Evolutionary conservation across 2,888 invertebrate genomes (phyloP).

Genomic region (Euspilapteryx auroguttella): DNA sequence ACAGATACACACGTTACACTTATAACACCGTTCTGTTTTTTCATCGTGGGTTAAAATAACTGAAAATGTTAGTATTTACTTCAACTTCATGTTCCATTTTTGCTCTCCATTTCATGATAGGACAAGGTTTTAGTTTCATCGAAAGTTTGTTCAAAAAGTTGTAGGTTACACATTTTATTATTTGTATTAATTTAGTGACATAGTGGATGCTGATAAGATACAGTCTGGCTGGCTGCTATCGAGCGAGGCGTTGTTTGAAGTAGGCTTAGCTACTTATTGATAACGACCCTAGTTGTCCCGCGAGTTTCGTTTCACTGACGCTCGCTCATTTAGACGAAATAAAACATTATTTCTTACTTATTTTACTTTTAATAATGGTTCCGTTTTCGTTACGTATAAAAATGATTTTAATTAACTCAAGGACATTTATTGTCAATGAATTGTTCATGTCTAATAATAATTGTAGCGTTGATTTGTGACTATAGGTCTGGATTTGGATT

Average conservation of each 20-base stretch:
- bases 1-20: no score
- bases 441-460: constrained; percentile 19
- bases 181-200: no score
- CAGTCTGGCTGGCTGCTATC: constrained; percentile 4
- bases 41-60: no score
- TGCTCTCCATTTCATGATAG: no score
- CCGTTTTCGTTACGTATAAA: constrained; percentile 11
- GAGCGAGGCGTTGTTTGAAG: constrained; percentile 5
- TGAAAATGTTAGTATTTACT: no score
- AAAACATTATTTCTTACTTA: constrained; percentile 11
- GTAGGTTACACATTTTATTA: no score
- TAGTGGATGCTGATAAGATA: constrained; percentile 7
- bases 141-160: no score
- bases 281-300: no score
- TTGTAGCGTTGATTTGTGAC: constrained; percentile 33
- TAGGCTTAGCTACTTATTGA: constrained; percentile 35
- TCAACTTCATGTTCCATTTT: no score
- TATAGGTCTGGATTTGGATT: constrained; percentile 17
- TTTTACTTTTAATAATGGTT: constrained; percentile 16
- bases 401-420: constrained; percentile 32
- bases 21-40: no score
- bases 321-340: constrained; percentile 1
- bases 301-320: no score
- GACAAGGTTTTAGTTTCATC: no score
- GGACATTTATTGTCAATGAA: constrained; percentile 33